phyloP scores from a whole-genome alignment of 2,113 vertebrate species.

The Oxygymnocypris stewartii region DNA sequence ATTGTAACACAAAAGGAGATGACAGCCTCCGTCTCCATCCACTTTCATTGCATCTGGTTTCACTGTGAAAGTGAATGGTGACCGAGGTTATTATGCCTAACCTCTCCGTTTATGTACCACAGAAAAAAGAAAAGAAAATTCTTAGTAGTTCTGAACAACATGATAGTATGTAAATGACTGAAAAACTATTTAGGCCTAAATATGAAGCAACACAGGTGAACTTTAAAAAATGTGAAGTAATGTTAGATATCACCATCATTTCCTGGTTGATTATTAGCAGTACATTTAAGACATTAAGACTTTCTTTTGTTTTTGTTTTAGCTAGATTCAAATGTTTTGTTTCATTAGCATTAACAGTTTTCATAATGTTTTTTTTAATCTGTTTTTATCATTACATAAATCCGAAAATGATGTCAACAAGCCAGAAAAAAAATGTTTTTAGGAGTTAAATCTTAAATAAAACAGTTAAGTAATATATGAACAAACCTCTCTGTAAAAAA shows the following conservation, averaged over 20 bases:
- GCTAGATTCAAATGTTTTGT: neutral
- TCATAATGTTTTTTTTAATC: neutral
- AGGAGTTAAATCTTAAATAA: neutral
- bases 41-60: neutral
- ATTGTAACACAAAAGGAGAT: constrained; percentile 5
- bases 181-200: neutral
- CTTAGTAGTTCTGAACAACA: neutral
- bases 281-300: neutral
- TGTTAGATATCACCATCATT: neutral
- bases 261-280: neutral
- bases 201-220: too few species aligned
- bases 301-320: neutral
- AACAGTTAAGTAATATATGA: neutral
- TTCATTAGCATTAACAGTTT: neutral
- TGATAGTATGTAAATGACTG: neutral
- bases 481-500: neutral
- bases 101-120: too few species aligned
- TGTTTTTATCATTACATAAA: neutral
- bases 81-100: neutral
- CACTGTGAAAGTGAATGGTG: neutral
- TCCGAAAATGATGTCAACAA: neutral
- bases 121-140: too few species aligned
- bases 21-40: constrained; percentile 4
- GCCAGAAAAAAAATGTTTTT: neutral
- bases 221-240: too few species aligned